Evolutionary conservation across 2,797 vertebrate genomes (phyloP).

Genomic region (Chaetophractus vellerosus): DNA sequence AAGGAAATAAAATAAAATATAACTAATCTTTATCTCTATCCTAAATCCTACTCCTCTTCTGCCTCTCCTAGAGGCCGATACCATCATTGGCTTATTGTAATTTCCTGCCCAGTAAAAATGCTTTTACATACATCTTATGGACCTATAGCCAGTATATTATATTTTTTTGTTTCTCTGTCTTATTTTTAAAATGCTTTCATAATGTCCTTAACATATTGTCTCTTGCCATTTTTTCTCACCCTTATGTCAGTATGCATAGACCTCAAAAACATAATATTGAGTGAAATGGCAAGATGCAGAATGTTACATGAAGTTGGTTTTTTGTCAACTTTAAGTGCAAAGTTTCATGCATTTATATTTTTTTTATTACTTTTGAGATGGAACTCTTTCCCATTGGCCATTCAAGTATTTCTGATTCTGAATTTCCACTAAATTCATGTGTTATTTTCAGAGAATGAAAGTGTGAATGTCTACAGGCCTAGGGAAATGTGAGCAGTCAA

Average conservation of each 20-base stretch:
- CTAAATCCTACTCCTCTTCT: background rate
- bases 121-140: background rate
- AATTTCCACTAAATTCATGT: background rate
- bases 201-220: background rate
- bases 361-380: background rate
- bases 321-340: background rate
- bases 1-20: constrained; percentile 12
- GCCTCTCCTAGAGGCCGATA: background rate
- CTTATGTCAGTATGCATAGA: background rate
- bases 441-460: background rate
- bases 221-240: background rate
- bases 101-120: constrained; percentile 32
- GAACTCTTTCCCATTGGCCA: background rate
- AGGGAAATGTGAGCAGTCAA: background rate
- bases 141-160: background rate
- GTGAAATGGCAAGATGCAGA: constrained; percentile 8
- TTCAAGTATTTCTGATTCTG: background rate
- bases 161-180: background rate
- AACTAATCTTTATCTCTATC: background rate
- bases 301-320: constrained; percentile 12
- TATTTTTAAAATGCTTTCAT: constrained; percentile 21
- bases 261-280: constrained; percentile 11
- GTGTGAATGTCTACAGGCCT: background rate
- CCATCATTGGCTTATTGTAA: background rate
- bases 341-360: background rate